Evolutionary conservation across 2,113 vertebrate species (phyloP).

Genomic region (Sarotherodon lohbergeri): DNA sequence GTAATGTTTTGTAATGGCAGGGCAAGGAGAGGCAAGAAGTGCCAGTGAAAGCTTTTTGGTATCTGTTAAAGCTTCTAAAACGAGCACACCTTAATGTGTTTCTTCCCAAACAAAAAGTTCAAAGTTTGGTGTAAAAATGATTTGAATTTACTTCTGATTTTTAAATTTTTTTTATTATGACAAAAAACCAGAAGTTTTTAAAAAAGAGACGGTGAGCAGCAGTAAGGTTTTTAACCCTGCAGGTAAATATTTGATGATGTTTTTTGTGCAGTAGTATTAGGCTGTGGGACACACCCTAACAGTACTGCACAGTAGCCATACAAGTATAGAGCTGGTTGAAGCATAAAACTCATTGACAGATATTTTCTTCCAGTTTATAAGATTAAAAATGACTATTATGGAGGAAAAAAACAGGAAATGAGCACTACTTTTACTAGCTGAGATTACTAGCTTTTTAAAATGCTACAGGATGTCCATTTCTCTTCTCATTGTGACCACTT

Average conservation of each 20-base stretch:
- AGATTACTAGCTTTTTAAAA: conserved; percentile 10
- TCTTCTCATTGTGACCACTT: conserved; percentile 5
- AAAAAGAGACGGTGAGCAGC: not conserved
- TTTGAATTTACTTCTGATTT: not conserved
- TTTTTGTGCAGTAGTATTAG: conserved; percentile 36
- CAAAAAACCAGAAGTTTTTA: not conserved
- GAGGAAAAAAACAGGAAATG: conserved; percentile 15
- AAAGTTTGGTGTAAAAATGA: not conserved
- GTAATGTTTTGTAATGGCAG: conserved; percentile 1
- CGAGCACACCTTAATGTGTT: not conserved
- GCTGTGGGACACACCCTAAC: not conserved
- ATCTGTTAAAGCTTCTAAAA: not conserved
- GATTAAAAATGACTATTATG: not conserved
- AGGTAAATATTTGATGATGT: conserved; percentile 48
- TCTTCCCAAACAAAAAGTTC: not conserved
- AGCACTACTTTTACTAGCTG: not conserved
- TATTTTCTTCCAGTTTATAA: conserved; percentile 4
- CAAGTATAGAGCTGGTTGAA: conserved; percentile 9
- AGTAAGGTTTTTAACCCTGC: not conserved
- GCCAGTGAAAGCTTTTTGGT: not conserved
- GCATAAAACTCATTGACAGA: conserved; percentile 49
- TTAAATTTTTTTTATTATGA: not conserved
- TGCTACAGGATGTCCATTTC: conserved; percentile 1
- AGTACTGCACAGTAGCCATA: not conserved
- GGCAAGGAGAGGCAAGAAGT: not conserved